These are phyloP conservation scores for Synanthedon andrenaeformis DNA, from an alignment of 2,888 invertebrate genomes.

Conservation along the genomic window DNA sequence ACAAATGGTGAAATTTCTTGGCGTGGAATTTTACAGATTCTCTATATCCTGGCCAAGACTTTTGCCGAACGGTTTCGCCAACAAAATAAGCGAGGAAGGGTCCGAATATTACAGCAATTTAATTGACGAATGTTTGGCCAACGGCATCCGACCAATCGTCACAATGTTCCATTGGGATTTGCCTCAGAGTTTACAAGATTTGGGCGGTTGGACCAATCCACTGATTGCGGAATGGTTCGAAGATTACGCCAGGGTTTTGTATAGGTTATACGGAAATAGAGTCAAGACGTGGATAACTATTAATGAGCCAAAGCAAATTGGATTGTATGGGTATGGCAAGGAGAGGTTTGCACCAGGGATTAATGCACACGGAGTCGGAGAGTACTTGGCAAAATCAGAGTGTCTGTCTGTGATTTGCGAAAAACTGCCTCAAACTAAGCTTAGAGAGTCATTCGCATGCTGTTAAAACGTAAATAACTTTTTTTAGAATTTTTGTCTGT, in stretches of 20 bases:
- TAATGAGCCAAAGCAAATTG: constrained; percentile 73
- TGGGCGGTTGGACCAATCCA: constrained; percentile 75
- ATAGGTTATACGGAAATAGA: constrained; percentile 69
- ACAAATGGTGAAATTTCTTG: constrained; percentile 34
- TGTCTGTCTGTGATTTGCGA: too few species aligned
- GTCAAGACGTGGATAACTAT: constrained; percentile 79
- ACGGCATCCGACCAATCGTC: constrained; percentile 71
- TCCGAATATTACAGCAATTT: constrained; percentile 77
- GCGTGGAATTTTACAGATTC: constrained; percentile 65
- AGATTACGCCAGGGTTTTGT: constrained; percentile 71
- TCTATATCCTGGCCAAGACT: constrained; percentile 77
- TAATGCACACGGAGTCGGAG: constrained; percentile 46
- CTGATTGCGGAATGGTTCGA: constrained; percentile 71
- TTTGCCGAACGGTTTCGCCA: constrained; percentile 71
- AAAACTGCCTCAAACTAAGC: too few species aligned
- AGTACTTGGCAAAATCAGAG: constrained; percentile 74
- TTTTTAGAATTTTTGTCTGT: too few species aligned
- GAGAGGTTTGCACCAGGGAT: constrained; percentile 41
- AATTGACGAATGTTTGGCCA: constrained; percentile 72
- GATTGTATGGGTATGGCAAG: constrained; percentile 44
- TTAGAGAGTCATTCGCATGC: too few species aligned
- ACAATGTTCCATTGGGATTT: constrained; percentile 74
- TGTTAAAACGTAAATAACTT: too few species aligned
- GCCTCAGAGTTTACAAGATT: constrained; percentile 42
- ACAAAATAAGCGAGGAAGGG: constrained; percentile 72